Conservation (phyloP, 2,888 invertebrate species). For the Stictocephala bisonia region DNA sequence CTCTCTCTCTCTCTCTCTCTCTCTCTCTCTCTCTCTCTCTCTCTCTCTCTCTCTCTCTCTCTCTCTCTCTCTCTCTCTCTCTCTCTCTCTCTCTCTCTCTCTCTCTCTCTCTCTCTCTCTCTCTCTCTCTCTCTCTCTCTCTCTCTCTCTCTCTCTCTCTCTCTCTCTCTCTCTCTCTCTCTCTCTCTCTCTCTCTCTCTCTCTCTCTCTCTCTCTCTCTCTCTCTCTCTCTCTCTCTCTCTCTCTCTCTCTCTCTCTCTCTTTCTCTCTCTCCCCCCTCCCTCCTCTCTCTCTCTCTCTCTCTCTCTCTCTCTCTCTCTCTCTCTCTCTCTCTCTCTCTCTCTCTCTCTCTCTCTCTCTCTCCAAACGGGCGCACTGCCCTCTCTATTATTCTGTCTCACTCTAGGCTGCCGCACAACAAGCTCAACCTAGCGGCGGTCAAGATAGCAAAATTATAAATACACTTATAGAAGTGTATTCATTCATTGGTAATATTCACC, state of each 20-base stretch:
- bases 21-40: not conserved
- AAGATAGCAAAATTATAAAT: no score
- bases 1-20: not conserved
- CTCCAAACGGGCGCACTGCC: no score
- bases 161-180: not conserved
- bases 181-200: not conserved
- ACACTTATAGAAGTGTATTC: no score
- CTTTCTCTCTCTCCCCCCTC: not conserved
- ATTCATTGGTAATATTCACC: no score
- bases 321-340: not conserved
- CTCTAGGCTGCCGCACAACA: no score
- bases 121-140: not conserved
- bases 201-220: not conserved
- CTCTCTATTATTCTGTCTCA: no score
- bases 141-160: not conserved
- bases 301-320: not conserved
- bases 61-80: not conserved
- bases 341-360: not conserved
- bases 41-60: not conserved
- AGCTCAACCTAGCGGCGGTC: no score
- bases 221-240: not conserved
- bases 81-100: not conserved
- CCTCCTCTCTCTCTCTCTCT: not conserved
- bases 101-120: not conserved
- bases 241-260: not conserved